phyloP scores from a whole-genome alignment of 64 coral and sea anemone genomes.

The Platygyra sinensis region DNA sequence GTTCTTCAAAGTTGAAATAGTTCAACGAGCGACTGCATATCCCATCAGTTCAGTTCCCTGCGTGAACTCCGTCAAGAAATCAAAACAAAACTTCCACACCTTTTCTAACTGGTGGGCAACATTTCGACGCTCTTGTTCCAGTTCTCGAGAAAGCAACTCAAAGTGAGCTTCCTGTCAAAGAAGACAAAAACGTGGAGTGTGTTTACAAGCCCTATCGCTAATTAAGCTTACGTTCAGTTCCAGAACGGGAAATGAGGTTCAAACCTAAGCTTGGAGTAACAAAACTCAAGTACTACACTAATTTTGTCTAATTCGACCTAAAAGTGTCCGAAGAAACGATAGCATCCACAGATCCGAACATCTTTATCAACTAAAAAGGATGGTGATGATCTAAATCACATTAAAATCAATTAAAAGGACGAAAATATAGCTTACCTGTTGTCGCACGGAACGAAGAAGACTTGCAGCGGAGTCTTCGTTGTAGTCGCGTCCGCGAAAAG shows the following conservation, averaged over 20 bases:
- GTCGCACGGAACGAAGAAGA: conserved; percentile 81
- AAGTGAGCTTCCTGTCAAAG: conserved; percentile 84
- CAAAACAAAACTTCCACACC: conserved; percentile 44
- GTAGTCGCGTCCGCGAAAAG: conserved; percentile 70
- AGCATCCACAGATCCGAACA: not conserved
- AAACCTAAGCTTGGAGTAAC: no score
- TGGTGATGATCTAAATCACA: not conserved
- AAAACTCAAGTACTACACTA: not conserved
- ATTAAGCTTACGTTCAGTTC: not conserved
- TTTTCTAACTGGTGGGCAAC: conserved; percentile 91
- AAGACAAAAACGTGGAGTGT: not conserved
- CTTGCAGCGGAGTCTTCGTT: conserved; percentile 75
- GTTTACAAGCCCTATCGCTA: not conserved
- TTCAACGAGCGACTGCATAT: not conserved
- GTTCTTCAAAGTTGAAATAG: not conserved
- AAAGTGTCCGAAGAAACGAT: not conserved
- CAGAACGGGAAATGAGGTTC: not conserved
- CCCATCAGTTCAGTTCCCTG: not conserved
- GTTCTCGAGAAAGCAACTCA: conserved; percentile 83
- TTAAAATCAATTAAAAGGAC: conserved; percentile 5
- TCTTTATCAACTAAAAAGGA: not conserved
- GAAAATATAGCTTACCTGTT: conserved; percentile 75
- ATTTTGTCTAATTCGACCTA: not conserved
- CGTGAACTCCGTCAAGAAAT: not conserved
- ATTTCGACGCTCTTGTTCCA: conserved; percentile 89